Evolutionary conservation across 1,140 invertebrate genomes (phyloP), one percentile per base, ranked within the genome.

Genomic region (Nixonia krombeini): DNA sequence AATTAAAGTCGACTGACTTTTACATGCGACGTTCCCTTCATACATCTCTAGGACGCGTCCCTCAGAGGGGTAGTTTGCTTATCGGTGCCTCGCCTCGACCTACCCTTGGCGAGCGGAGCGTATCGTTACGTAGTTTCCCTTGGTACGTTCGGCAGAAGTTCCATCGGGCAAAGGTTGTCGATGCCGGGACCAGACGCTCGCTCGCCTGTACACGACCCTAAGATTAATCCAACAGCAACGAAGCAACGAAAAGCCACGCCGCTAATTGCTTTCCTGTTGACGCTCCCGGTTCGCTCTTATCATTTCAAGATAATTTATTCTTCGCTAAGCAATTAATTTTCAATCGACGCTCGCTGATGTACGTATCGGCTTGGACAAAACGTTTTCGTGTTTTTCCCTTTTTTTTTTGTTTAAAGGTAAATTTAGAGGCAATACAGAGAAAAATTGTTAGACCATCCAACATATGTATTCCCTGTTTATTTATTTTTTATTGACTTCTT

Each of bases 1-100:
- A 80, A 81, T 82, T 82, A 81, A 82, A 75, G 70, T 76, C 66
- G 57, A 62, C 69, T 74, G 74, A 75, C 75, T 81, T 70, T 68
- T 66, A 47, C 50, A 58, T 76, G 59, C 62, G 65, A 55, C 61
- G 64, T 64, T 56, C 59, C 64, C 71, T 76, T 64, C 66, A 44
- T 57, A 46, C 55, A 64, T 70, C 72, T 72, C 61, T 64, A 68
- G 40, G 35, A 25, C 67, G 59, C 53, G 69, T 75, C 44, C 74
- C 76, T 74, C 58, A 59, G 66, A 75, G 79, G 74, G 73, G 64
- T 70, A 75, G 71, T 82, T 79, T 72, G 70, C 58, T 37, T 68
- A 65, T 64, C 65, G 57, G 56, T 66, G 29, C 45, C 40, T 70
- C 61, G 55, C 16, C 31, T 59, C 52, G 56, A 33, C 29, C 56